Base-by-base conservation (phyloP, 2,797 vertebrate genomes). In the Choloepus didactylus region DNA sequence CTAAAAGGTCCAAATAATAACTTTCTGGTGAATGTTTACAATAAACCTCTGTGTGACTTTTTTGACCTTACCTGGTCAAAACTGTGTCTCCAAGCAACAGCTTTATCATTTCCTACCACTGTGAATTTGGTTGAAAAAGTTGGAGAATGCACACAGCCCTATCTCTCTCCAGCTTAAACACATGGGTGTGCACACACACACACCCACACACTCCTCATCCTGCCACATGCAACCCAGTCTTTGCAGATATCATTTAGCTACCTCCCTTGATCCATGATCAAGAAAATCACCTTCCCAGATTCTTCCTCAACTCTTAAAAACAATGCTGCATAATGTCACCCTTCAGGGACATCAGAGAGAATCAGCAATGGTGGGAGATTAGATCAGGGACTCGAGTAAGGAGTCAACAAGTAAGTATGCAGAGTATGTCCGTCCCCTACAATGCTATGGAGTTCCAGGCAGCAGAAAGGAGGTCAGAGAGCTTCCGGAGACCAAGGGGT, bases 171-270 rank as follows among this genome's bases (percentile, higher is more conserved):
- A 23, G 31, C 41, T 14, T 14, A 27, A 59, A n/a, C 8, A 38
- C 2, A 46, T 15, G 11, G 11, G 16, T 2, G 21, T 38, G 0
- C 1, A 1, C 18, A 5, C 3, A 29, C 0, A 11, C 49, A 15
- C 49, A 21, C 6, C 18, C 4, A 3, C 46, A 9, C 18, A n/a
- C 2, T 11, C 8, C 35, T 15, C 18, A 8, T 12, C 21, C 5
- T 9, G 6, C 6, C 29, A 31, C 3, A 9, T 29, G 31, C 44
- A 75, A 54, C 46, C 12, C n/a, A 41, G 9, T 77, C 46, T 64
- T 35, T 88, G 60, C 25, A 31, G 15, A 31, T 6, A 54, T 54
- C 25, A 60, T 51, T 5, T 1, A 66, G 11, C 25, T n/a, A 15
- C 59, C 25, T 46, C 73, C 9, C 21, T 2, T 14, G 46, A 51